Evolutionary conservation across 2,888 invertebrate genomes (phyloP).

Genomic region (Dolomedes plantarius): DNA sequence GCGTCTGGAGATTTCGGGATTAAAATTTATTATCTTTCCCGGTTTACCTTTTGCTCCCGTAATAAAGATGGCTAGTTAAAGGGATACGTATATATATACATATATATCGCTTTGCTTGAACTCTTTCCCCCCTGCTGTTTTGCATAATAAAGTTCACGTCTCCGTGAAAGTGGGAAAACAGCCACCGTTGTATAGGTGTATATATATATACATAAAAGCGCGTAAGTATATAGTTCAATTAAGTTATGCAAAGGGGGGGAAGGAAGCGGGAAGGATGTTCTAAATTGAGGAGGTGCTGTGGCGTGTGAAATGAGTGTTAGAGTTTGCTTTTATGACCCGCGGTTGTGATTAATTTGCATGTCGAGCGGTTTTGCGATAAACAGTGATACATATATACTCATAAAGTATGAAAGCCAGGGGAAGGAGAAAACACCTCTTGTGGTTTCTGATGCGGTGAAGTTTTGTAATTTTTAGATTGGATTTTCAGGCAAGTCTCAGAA

Average conservation of each 20-base stretch:
- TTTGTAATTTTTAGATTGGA: neutral
- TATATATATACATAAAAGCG: constrained; percentile 29
- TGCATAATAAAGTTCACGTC: constrained; percentile 67
- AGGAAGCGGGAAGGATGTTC: neutral
- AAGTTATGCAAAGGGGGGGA: constrained; percentile 41
- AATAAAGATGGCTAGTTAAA: constrained; percentile 37
- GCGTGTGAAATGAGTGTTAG: constrained; percentile 60
- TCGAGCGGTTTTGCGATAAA: constrained; percentile 43
- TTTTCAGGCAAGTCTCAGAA: too few relatives aligned
- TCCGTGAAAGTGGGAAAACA: constrained; percentile 69
- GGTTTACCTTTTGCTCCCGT: constrained; percentile 51
- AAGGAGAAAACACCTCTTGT: neutral
- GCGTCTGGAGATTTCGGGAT: constrained; percentile 56
- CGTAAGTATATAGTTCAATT: constrained; percentile 65
- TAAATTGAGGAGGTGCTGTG: constrained; percentile 33
- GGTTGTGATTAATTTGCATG: constrained; percentile 38
- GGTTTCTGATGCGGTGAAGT: neutral
- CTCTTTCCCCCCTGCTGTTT: constrained; percentile 21
- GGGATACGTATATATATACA: neutral
- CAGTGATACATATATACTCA: constrained; percentile 24
- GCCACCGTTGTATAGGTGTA: neutral
- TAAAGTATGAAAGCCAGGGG: neutral
- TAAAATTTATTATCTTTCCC: constrained; percentile 52
- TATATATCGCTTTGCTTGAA: constrained; percentile 44
- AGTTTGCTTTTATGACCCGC: constrained; percentile 58